These are phyloP conservation scores for Diplazon laetatorius DNA, from an alignment of 2,888 invertebrate species.

Conservation along the genomic window DNA sequence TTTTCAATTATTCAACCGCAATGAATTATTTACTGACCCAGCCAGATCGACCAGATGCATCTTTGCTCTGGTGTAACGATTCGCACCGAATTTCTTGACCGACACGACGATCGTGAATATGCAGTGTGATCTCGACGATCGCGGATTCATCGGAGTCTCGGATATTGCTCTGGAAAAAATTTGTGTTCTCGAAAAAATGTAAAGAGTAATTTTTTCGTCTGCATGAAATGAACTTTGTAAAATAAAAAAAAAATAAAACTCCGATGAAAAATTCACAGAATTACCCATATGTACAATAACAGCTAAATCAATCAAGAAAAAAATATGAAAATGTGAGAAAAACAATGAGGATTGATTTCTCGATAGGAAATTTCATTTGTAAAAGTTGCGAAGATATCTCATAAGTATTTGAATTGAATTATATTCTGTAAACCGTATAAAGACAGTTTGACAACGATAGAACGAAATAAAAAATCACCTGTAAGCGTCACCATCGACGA, in stretches of 20 bases:
- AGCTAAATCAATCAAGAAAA: no score
- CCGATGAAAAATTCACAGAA: no score
- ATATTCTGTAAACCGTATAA: background rate
- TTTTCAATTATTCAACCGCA: background rate
- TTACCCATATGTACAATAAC: no score
- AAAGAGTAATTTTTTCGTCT: background rate
- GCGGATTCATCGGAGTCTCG: slow-evolving; percentile 84
- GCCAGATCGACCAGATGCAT: slow-evolving; percentile 84
- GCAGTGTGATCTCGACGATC: slow-evolving; percentile 84
- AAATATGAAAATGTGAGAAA: no score
- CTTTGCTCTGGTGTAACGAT: slow-evolving; percentile 82
- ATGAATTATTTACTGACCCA: slow-evolving; percentile 79
- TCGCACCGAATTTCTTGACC: slow-evolving; percentile 76
- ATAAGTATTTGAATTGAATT: background rate
- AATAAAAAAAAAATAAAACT: background rate
- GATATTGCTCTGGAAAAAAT: slow-evolving; percentile 84
- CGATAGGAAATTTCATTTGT: no score
- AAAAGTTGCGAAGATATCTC: no score
- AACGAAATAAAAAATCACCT: no score
- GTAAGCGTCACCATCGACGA: slow-evolving; percentile 83
- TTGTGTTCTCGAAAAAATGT: no score
- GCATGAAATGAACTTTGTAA: background rate
- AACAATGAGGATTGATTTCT: no score
- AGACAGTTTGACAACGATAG: background rate
- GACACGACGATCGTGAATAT: slow-evolving; percentile 84